Base-by-base conservation (phyloP, 1,140 invertebrate species). In the Cotesia chilonis region DNA sequence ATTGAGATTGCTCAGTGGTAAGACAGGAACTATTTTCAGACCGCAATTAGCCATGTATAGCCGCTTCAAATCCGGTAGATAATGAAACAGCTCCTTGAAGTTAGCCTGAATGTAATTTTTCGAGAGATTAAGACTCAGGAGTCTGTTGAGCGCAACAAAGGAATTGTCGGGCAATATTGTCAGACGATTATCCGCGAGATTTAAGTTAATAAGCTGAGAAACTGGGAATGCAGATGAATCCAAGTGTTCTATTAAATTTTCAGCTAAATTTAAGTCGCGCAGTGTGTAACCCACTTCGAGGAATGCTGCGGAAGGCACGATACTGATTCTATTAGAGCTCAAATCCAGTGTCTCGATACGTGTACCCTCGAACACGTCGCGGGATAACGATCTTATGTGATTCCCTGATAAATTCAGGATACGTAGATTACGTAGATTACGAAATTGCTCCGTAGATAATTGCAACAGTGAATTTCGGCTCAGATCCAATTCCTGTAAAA, bases 71-170 rank as follows among this genome's bases (percentile, higher is more conserved):
- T 92, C 92, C 38, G 94, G 94, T 12, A 95, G 89, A 83, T 95
- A 95, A 79, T 95, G 93, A 78, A 96, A 95, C n/a, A 96, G 88
- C 83, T 96, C 94, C 77, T 95, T 95, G 79, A 95, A 94, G 84
- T 96, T 96, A 54, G 94, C 93, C 75, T 94, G 90, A 1, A 94
- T 82, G n/a, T 89, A 88, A 84, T 97, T 97, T 66, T 90, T 90
- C 47, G 94, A 93, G 2, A 97, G 85, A 83, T 96, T 94, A 70
- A 97, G 84, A 74, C 90, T 91, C 59, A 94, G 89, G 36, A 97
- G 87, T 74, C 91, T 92, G 20, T 91, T 91, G 5, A 96, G 87
- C 75, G 94, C 93, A 0, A 92, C 92, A 83, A 97, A 96, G 2
- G 95, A 94, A 81, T 95, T 96, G 82, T 97, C 95, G 0, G 95